Conservation (phyloP, 64 coral and sea anemone species). For the Porites australiensis region DNA sequence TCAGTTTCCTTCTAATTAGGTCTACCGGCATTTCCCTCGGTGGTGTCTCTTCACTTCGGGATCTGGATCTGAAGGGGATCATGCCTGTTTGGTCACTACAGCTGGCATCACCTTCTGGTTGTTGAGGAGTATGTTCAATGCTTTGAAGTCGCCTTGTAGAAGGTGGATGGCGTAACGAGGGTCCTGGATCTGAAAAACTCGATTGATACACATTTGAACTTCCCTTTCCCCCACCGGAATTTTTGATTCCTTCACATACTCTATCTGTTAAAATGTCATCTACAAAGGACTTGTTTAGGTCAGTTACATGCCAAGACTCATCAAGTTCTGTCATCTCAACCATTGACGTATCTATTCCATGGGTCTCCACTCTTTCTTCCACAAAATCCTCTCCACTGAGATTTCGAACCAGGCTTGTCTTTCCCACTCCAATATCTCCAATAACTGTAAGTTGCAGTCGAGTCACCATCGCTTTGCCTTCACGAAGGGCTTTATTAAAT, state of each 20-base stretch:
- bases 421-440: constrained; percentile 82
- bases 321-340: constrained; percentile 68
- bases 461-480: constrained; percentile 65
- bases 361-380: constrained; percentile 65
- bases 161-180: background rate
- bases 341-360: constrained; percentile 78
- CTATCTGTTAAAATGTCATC: constrained; percentile 77
- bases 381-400: constrained; percentile 60
- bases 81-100: background rate
- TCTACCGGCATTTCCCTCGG: constrained; percentile 6
- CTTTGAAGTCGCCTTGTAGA: background rate
- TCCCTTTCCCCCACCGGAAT: background rate
- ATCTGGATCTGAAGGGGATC: background rate
- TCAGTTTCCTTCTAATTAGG: background rate
- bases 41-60: background rate
- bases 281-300: constrained; percentile 57
- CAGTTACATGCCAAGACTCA: constrained; percentile 64
- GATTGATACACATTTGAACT: background rate
- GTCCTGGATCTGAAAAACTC: background rate
- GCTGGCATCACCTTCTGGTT: too few relatives aligned
- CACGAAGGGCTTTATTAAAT: constrained; percentile 59
- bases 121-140: background rate
- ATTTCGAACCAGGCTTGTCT: constrained; percentile 74
- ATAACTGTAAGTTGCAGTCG: constrained; percentile 65
- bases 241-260: constrained; percentile 34